Conservation (phyloP, 2,888 invertebrate species). For the Baccha elongata region DNA sequence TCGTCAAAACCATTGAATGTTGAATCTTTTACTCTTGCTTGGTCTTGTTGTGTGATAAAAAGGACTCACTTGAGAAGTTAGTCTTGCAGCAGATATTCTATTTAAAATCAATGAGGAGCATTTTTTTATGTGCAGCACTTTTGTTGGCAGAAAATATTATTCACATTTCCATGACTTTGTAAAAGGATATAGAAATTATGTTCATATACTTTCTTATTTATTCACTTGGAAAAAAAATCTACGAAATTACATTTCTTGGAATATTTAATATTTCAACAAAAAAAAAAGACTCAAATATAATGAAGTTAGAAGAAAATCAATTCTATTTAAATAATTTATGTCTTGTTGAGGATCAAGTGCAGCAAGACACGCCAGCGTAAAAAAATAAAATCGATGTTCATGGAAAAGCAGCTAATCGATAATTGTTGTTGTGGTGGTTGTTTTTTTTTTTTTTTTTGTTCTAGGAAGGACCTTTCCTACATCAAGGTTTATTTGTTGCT, state of each 20-base stretch:
- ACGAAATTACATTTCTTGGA: conserved; percentile 18
- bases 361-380: conserved; percentile 32
- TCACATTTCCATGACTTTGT: background rate
- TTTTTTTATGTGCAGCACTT: background rate
- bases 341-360: conserved; percentile 58
- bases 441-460: too few species aligned
- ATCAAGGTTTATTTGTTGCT: conserved; percentile 15
- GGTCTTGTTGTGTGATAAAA: background rate
- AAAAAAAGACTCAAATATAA: background rate
- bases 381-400: conserved; percentile 23
- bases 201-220: background rate
- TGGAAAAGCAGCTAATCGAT: conserved; percentile 56
- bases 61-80: conserved; percentile 10
- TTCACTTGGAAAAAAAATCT: background rate
- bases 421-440: too few species aligned
- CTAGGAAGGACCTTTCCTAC: conserved; percentile 10
- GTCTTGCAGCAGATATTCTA: conserved; percentile 29
- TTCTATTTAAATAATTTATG: conserved; percentile 50
- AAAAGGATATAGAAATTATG: background rate
- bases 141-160: background rate
- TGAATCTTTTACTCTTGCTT: background rate
- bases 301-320: conserved; percentile 2
- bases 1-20: conserved; percentile 7
- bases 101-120: conserved; percentile 42
- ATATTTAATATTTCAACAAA: background rate